These are phyloP conservation scores for Terebella lapidaria DNA, from an alignment of 2,888 invertebrate genomes.

Conservation along the genomic window DNA sequence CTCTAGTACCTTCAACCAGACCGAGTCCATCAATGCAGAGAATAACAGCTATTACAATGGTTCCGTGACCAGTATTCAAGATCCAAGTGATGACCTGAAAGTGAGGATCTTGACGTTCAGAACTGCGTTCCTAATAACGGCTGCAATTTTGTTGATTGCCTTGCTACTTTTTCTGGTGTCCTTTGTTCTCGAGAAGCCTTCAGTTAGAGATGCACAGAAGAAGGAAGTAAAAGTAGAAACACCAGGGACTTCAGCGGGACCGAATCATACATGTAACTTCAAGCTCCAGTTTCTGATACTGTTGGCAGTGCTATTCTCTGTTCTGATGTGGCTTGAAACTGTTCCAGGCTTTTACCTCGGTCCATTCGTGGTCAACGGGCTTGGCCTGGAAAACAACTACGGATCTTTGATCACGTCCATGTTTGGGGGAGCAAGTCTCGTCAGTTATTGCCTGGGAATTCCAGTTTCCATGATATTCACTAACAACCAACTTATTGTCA, in stretches of 20 bases:
- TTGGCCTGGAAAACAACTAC: background rate
- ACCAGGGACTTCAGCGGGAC: background rate
- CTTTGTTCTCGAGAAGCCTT: background rate
- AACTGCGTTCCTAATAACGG: background rate
- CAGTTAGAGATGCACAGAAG: background rate
- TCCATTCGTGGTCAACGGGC: background rate
- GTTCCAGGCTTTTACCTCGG: background rate
- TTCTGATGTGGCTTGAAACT: background rate
- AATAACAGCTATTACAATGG: background rate
- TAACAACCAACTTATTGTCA: background rate
- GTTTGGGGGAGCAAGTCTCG: background rate
- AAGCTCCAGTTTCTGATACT: background rate
- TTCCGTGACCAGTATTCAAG: background rate
- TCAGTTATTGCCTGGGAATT: background rate
- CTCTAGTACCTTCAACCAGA: background rate
- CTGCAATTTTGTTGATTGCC: background rate
- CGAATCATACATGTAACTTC: background rate
- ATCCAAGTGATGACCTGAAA: too few species aligned
- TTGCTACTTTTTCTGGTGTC: background rate
- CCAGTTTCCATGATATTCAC: background rate
- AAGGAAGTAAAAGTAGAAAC: background rate
- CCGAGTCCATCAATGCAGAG: background rate
- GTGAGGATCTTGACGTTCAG: too few species aligned
- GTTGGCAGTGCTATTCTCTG: background rate
- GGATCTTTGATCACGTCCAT: background rate